Evolutionary conservation across 2,888 invertebrate genomes (phyloP).

Genomic region (Cheilosia impressa): DNA sequence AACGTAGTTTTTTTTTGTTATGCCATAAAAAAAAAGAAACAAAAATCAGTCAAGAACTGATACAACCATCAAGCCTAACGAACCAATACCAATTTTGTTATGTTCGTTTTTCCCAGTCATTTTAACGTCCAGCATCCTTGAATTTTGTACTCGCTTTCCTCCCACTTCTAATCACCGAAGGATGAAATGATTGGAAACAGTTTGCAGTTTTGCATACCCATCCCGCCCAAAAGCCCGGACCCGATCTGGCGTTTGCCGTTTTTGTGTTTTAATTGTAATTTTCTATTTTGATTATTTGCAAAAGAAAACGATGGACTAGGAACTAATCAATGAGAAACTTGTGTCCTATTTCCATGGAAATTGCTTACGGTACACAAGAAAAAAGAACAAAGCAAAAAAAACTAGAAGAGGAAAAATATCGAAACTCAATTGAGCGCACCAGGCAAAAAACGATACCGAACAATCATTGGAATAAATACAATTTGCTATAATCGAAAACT

Average conservation of each 20-base stretch:
- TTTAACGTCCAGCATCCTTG: constrained; percentile 49
- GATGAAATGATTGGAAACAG: constrained; percentile 73
- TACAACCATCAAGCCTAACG: constrained; percentile 70
- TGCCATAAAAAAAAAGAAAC: not conserved
- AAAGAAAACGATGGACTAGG: constrained; percentile 66
- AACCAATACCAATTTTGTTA: constrained; percentile 61
- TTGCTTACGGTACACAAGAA: constrained; percentile 64
- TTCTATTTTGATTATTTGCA: constrained; percentile 74
- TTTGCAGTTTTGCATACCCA: constrained; percentile 66
- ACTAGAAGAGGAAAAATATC: constrained; percentile 42
- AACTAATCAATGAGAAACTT: constrained; percentile 72
- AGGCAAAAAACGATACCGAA: constrained; percentile 63
- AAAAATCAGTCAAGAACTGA: constrained; percentile 50
- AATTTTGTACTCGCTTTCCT: constrained; percentile 30
- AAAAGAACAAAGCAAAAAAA: not conserved
- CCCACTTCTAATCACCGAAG: constrained; percentile 70
- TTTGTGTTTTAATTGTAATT: constrained; percentile 73
- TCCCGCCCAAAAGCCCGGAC: not conserved
- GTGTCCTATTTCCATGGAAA: constrained; percentile 66
- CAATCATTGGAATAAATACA: constrained; percentile 75
- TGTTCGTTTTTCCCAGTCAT: constrained; percentile 17
- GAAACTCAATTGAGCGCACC: constrained; percentile 70
- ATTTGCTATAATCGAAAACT: constrained; percentile 74
- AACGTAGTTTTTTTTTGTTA: not conserved
- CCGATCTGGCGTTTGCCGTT: constrained; percentile 36